These are phyloP conservation scores for Parus major DNA, from an alignment of 2,113 vertebrate species.

Conservation along the genomic window DNA sequence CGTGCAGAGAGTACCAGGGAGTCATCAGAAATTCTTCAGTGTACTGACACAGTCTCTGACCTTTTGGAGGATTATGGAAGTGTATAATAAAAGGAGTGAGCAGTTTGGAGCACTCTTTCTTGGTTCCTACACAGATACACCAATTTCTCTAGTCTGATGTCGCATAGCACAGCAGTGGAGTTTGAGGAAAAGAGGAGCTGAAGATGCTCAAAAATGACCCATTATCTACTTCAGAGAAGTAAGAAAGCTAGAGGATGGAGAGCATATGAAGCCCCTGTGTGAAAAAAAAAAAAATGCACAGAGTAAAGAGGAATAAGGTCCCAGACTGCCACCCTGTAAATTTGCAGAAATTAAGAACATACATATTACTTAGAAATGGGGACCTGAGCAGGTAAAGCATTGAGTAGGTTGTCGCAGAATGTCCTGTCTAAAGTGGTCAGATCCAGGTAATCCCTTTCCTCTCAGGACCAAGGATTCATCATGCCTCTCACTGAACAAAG, in stretches of 20 bases:
- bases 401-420: not conserved
- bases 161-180: not conserved
- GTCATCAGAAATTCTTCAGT: not conserved
- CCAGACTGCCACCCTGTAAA: not conserved
- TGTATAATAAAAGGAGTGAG: not conserved
- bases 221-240: not conserved
- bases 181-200: not conserved
- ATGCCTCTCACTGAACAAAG: not conserved
- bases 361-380: not conserved
- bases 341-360: not conserved
- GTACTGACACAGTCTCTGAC: not conserved
- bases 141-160: not conserved
- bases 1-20: not conserved
- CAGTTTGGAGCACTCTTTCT: not conserved
- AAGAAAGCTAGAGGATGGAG: not conserved
- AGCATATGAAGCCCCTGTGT: not conserved
- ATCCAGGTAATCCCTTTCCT: not conserved
- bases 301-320: not conserved
- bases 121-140: not conserved
- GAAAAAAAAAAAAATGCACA: not conserved
- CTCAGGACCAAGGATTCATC: not conserved
- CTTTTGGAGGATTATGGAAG: not conserved
- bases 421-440: not conserved
- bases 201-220: not conserved
- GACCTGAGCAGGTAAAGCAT: not conserved